Conservation (phyloP, 2,113 vertebrate species). For the Pangasianodon hypophthalmus region DNA sequence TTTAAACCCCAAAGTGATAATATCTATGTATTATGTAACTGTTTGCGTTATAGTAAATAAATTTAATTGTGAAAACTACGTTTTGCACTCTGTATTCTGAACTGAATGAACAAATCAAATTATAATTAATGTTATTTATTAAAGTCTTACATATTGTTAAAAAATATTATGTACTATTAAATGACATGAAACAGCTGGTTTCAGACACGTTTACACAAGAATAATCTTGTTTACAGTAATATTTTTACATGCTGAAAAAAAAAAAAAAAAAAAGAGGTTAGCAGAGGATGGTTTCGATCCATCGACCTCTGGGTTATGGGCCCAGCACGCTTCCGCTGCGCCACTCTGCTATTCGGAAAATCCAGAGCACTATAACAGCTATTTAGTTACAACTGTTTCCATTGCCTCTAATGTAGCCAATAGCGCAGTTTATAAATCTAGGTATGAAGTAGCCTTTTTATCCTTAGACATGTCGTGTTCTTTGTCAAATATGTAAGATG, state of each 20-base stretch:
- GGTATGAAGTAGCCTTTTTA: no score
- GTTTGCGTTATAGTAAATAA: background rate
- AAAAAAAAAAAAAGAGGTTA: constrained; percentile 40
- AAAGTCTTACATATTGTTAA: background rate
- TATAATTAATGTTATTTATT: background rate
- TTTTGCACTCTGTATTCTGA: background rate
- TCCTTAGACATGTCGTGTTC: no score
- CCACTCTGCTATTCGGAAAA: constrained; percentile 75
- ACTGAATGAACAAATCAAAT: background rate
- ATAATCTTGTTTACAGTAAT: background rate
- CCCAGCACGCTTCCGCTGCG: constrained; percentile 84
- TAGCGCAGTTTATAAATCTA: no score
- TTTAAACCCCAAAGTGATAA: background rate
- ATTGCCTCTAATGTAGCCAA: no score
- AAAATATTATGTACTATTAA: background rate
- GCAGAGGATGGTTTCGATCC: constrained; percentile 84
- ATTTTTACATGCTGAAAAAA: background rate
- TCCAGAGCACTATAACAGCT: accelerated
- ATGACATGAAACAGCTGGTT: background rate
- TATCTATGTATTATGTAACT: background rate
- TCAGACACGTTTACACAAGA: background rate
- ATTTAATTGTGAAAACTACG: background rate
- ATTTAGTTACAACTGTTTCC: no score
- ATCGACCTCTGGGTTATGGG: constrained; percentile 84
- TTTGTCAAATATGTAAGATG: background rate